Evolutionary conservation across 2,888 invertebrate genomes (phyloP), one percentile per base, ranked within the genome.

Genomic region (Tethea ocularis): DNA sequence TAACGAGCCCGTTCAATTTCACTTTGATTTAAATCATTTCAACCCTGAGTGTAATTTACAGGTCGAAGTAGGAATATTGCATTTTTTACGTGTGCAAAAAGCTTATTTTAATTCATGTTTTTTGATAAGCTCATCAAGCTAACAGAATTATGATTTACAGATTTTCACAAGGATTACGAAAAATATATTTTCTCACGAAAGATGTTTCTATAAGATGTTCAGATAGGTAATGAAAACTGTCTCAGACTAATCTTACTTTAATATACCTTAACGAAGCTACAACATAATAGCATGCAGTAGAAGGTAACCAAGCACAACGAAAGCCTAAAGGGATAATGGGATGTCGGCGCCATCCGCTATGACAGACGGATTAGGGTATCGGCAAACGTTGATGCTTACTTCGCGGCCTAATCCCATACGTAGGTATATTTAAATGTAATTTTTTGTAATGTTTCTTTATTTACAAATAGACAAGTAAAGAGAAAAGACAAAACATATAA

Each of bases 281-380:
- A 38, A 55, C 63, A 38, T n/a, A 62, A 63, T 61, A 51, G 23
- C 63, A 62, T 55, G 59, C 55, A 60, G 24, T 52, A 58, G 38
- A n/a, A 38, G 29, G 54, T 41, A 38, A 46, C 57, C 61, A 59
- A 62, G 60, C 64, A 57, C 41, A 59, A 29, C 52, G 22, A 38
- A 56, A 46, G 10, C 20, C 15, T 20, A 4, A 33, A 20, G 58
- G 46, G 57, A 62, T 69, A 69, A 75, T 68, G 66, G 38, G 64
- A 70, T 70, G 68, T 61, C 62, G 53, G 52, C 64, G 60, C 56
- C 56, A 67, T 64, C 68, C 38, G 61, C 60, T 56, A 61, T 62
- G 62, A 64, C 63, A 61, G 60, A 46, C 38, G 60, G 60, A 61
- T 61, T 57, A 57, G 52, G 46, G 17, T 52, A 54, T 61, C 52